A percentile compares a stretch with the other conserved stretches of the same genome.
Conservation (phyloP, 2,113 vertebrate genomes). For the Lucifuga dentata region DNA sequence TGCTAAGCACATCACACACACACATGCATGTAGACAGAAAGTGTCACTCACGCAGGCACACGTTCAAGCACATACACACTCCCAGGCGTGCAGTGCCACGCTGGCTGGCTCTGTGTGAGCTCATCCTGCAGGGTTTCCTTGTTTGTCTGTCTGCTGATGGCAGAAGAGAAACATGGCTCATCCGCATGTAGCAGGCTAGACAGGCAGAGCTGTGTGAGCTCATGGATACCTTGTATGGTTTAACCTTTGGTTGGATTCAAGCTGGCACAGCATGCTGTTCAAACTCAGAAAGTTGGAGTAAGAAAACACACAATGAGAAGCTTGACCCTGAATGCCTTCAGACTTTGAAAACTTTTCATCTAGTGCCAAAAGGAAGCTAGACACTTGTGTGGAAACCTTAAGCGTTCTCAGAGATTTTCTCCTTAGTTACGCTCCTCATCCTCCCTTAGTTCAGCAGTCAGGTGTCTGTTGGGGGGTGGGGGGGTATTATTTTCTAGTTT, state of each 20-base stretch:
- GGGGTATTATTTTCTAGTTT: slow-evolving; percentile 61
- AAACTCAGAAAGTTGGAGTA: slow-evolving; percentile 30
- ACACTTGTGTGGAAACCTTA: background rate
- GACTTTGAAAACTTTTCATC: slow-evolving; percentile 2
- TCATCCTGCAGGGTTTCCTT: slow-evolving; percentile 58
- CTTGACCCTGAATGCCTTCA: background rate
- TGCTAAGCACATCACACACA: slow-evolving; percentile 75
- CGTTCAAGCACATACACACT: slow-evolving; percentile 1
- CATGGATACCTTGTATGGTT: slow-evolving; percentile 5
- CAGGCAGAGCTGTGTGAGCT: slow-evolving; percentile 20
- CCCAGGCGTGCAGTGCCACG: slow-evolving; percentile 31
- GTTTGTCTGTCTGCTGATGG: slow-evolving; percentile 34
- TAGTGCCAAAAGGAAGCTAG: background rate
- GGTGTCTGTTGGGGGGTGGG: slow-evolving; percentile 52
- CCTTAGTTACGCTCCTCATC: slow-evolving; percentile 17
- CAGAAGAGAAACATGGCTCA: slow-evolving; percentile 29
- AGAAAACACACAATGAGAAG: background rate
- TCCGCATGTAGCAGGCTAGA: slow-evolving; percentile 16
- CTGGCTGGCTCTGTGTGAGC: slow-evolving; percentile 57
- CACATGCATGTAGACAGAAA: slow-evolving; percentile 50
- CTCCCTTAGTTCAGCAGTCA: slow-evolving; percentile 39
- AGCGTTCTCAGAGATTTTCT: too few species aligned
- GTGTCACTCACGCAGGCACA: slow-evolving; percentile 15
- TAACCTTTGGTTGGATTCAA: slow-evolving; percentile 33
- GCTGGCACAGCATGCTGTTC: slow-evolving; percentile 19